A percentile compares a stretch with the other conserved stretches of the same genome.
Conservation (phyloP, 2,797 vertebrate genomes). For the Gymnothorax reevesii region DNA sequence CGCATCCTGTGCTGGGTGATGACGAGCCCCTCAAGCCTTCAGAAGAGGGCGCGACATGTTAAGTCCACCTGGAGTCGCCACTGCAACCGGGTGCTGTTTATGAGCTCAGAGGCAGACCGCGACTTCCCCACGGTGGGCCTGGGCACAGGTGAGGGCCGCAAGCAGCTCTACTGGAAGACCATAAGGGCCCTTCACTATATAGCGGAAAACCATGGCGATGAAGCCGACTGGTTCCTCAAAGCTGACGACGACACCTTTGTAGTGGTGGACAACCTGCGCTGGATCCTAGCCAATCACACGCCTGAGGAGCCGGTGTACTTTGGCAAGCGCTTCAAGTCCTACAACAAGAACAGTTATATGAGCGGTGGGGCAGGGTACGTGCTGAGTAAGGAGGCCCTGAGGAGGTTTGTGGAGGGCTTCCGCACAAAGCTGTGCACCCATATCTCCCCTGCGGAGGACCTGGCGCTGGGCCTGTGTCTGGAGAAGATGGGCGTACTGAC, state of each 20-base stretch:
- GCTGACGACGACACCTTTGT: constrained; percentile 95
- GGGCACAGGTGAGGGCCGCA: constrained; percentile 74
- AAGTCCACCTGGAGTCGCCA: constrained; percentile 82
- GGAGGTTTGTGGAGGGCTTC: constrained; percentile 88
- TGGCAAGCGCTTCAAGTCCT: constrained; percentile 91
- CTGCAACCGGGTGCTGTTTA: constrained; percentile 80
- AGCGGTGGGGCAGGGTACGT: constrained; percentile 96
- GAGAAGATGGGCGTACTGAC: constrained; percentile 88
- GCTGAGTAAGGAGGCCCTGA: constrained; percentile 90
- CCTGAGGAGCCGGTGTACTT: constrained; percentile 89
- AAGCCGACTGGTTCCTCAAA: constrained; percentile 98
- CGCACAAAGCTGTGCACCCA: constrained; percentile 87
- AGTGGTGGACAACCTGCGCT: constrained; percentile 90
- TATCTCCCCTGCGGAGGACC: constrained; percentile 90
- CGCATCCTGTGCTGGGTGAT: constrained; percentile 86
- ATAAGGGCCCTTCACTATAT: constrained; percentile 81
- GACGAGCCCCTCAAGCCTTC: constrained; percentile 76
- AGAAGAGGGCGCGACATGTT: constrained; percentile 76
- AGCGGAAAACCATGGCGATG: constrained; percentile 78
- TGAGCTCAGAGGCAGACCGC: constrained; percentile 76
- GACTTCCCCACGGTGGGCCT: constrained; percentile 79
- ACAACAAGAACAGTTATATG: constrained; percentile 94
- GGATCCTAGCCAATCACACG: constrained; percentile 84
- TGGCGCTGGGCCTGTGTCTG: constrained; percentile 92
- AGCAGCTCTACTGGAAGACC: constrained; percentile 80